Evolutionary conservation across 2,797 vertebrate genomes (phyloP).

Genomic region (Diplodus sargus): DNA sequence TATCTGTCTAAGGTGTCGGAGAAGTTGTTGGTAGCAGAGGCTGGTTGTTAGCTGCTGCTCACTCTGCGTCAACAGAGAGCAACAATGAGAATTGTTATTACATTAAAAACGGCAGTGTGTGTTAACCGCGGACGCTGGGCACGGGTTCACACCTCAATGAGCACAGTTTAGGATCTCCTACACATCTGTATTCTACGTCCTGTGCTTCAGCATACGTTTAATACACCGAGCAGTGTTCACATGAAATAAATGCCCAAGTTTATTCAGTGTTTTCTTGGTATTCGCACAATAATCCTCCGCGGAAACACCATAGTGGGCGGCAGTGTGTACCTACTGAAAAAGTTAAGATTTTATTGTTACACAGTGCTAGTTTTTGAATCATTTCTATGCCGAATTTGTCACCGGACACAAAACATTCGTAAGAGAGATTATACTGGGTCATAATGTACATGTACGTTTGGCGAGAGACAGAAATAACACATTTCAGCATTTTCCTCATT

Average conservation of each 20-base stretch:
- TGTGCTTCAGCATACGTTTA: background rate
- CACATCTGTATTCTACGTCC: fast-evolving
- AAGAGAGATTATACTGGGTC: fast-evolving
- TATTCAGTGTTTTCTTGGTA: background rate
- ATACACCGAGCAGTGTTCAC: background rate
- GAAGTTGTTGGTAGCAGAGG: too few species aligned
- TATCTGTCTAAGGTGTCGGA: background rate
- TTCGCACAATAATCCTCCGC: constrained; percentile 14
- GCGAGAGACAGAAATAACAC: background rate
- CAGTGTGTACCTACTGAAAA: constrained; percentile 26
- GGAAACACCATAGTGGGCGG: constrained; percentile 38
- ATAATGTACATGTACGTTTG: fast-evolving
- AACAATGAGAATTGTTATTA: constrained; percentile 26
- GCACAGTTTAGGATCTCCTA: background rate
- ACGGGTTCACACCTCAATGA: constrained; percentile 12
- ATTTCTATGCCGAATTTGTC: constrained; percentile 33
- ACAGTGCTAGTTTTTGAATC: background rate
- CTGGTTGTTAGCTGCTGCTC: background rate
- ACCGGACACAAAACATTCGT: fast-evolving
- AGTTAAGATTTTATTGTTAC: constrained; percentile 43
- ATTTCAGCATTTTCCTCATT: background rate
- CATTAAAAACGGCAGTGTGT: constrained; percentile 6
- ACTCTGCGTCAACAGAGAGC: constrained; percentile 24
- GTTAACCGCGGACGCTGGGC: background rate
- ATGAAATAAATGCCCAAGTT: background rate